A percentile compares a stretch with the other conserved stretches of the same genome.
phyloP scores from a whole-genome alignment of 1,140 invertebrate species.

The Hyphantria cunea region DNA sequence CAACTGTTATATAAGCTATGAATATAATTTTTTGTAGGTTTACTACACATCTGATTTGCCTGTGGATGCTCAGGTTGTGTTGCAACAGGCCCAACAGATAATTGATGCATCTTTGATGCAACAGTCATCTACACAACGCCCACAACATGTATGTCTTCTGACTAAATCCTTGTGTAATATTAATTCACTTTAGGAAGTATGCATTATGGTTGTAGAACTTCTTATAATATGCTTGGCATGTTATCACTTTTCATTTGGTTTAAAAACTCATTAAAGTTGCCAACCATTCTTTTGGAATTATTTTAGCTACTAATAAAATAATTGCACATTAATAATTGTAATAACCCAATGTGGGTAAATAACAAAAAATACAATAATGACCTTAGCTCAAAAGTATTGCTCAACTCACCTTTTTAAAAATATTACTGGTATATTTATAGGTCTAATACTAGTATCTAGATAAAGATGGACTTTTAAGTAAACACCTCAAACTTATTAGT shows the following conservation, averaged over 20 bases:
- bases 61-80: constrained; percentile 79
- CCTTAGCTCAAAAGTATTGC: too few relatives aligned
- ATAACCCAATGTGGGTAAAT: too few relatives aligned
- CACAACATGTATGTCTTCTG: constrained; percentile 79
- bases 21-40: constrained; percentile 77
- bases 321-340: background rate
- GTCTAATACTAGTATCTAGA: too few relatives aligned
- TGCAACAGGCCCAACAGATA: constrained; percentile 80
- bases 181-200: constrained; percentile 35
- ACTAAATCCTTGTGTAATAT: constrained; percentile 54
- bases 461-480: too few relatives aligned
- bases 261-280: background rate
- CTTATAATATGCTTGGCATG: constrained; percentile 49
- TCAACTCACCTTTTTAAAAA: too few relatives aligned
- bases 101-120: constrained; percentile 80
- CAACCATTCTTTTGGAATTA: too few relatives aligned
- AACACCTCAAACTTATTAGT: too few relatives aligned
- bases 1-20: constrained; percentile 14
- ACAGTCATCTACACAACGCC: constrained; percentile 75
- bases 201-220: constrained; percentile 35
- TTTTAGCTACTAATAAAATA: too few relatives aligned
- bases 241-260: constrained; percentile 33
- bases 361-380: too few relatives aligned
- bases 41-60: constrained; percentile 81
- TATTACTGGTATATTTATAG: too few relatives aligned